Base-by-base conservation (phyloP, 2,888 invertebrate genomes). In the Dugesia japonica region DNA sequence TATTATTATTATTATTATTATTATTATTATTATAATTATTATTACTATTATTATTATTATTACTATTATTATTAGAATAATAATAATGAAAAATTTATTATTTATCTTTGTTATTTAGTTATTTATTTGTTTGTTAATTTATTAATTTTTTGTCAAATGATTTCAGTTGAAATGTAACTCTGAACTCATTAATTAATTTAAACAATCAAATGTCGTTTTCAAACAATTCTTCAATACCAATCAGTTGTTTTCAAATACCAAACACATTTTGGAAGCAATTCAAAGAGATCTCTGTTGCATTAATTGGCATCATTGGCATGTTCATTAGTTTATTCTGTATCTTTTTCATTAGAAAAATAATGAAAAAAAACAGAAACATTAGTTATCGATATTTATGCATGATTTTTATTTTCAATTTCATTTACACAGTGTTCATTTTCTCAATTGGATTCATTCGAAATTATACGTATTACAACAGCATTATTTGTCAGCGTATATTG, bases 351-450 rank as follows among this genome's bases (percentile, higher is more conserved):
- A 4, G n/a, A n/a, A 56, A 56, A 56, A 56, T 56, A 4, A 56
- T 13, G 20, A 56, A 56, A 56, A 4, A 56, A n/a, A 56, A 56
- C 17, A 56, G n/a, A 56, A 56, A 56, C n/a, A 56, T 56, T 4
- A 56, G 56, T 23, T 56, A 56, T 56, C 56, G 56, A 4, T 56
- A 56, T 56, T n/a, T 56, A 13, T 56, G 4, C 9, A 56, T 56
- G n/a, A 56, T 56, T 23, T 56, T 56, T n/a, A 56, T 56, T 56
- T 56, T 56, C 56, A 56, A 56, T n/a, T 56, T 56, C n/a, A 4
- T 56, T 7, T 56, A 56, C n/a, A 56, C 56, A 7, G n/a, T 13
- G 1, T 56, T 56, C 23, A 56, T 56, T 56, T 56, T 56, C 17
- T 56, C 56, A 9, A 56, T 56, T n/a, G 56, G 56, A 20, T 56